Base-by-base conservation (phyloP, 1,140 invertebrate species). In the Alviniconcha marisindica region DNA sequence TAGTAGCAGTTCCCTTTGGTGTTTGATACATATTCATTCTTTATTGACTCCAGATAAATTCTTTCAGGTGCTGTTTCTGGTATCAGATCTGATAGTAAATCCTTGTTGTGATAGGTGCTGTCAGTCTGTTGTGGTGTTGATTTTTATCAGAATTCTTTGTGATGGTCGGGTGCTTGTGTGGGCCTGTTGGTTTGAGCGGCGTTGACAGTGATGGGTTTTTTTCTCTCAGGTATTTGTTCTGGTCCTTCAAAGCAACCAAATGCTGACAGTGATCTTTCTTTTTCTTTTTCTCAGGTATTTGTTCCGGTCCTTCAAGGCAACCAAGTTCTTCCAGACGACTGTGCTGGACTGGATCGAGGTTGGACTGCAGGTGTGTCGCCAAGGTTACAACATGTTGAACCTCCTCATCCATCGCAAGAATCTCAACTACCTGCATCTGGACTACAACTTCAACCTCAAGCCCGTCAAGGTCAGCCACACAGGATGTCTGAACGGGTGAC, bases 301-400 rank as follows among this genome's bases (percentile, higher is more conserved):
- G 24, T 99, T 99, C 95, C 95, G 98, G 28, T 99, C 99, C 0
- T 99, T 99, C 94, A 99, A 99, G 94, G 97, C 98, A 0, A 99
- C 99, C 0, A 99, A 99, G 93, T 99, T 99, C 94, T 99, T 99
- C 95, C 99, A 99, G 95, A 98, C 97, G 0, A 99, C 99, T 24
- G 99, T 98, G 0, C 94, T 99, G 82, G 99, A 99, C 93, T 99
- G 99, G 99, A 99, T 99, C 1, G 99, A 99, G 94, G 98, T 98
- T 78, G 99, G 99, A 40, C 93, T 99, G 10, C 95, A 95, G 94
- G 99, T 99, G 0, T 99, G 99, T 92, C 95, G 99, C 21, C 99
- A 99, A 93, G 99, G 99, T 21, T 99, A 99, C 93, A 99, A 99
- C 92, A 99, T 99, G 99, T 94, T 99, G 15, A 99, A 99, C 93